These are phyloP conservation scores for Danaus plexippus DNA, from an alignment of 1,140 invertebrate species.

Conservation along the genomic window DNA sequence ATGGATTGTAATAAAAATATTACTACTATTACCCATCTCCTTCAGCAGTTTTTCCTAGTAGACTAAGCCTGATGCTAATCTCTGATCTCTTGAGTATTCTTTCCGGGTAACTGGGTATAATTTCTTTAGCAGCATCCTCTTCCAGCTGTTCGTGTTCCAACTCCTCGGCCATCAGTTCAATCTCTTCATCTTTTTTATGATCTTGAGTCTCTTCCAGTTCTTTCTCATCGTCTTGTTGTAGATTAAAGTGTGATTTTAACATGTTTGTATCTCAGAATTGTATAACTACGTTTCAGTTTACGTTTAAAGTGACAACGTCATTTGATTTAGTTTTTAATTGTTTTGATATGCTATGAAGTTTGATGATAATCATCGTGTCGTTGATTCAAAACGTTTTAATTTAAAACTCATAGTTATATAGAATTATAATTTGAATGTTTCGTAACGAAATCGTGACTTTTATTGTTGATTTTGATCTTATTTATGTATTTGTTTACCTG, in stretches of 20 bases:
- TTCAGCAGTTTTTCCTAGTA: conserved; percentile 57
- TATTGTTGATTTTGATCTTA: no score
- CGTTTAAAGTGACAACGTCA: conserved; percentile 1
- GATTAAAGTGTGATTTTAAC: conserved; percentile 46
- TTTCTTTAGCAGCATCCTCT: conserved; percentile 17
- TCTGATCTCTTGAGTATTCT: conserved; percentile 42
- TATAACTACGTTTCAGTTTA: not conserved
- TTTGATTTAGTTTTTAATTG: not conserved
- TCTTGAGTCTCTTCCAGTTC: conserved; percentile 9
- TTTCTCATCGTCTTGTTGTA: conserved; percentile 18
- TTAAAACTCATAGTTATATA: no score
- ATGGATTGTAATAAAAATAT: conserved; percentile 1
- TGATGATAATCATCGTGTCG: no score
- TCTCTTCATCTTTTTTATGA: conserved; percentile 3
- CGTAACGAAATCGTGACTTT: no score
- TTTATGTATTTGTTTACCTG: no score
- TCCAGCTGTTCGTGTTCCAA: conserved; percentile 16
- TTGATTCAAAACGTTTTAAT: no score
- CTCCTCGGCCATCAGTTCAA: conserved; percentile 9
- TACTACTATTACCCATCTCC: conserved; percentile 47
- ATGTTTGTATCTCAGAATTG: conserved; percentile 19
- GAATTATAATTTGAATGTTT: no score
- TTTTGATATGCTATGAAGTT: not conserved
- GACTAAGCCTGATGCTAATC: conserved; percentile 46
- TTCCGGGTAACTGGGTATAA: conserved; percentile 16